A percentile compares a stretch with the other conserved stretches of the same genome.
Conservation (phyloP, 2,797 vertebrate genomes). For the Gobio occitaniae region DNA sequence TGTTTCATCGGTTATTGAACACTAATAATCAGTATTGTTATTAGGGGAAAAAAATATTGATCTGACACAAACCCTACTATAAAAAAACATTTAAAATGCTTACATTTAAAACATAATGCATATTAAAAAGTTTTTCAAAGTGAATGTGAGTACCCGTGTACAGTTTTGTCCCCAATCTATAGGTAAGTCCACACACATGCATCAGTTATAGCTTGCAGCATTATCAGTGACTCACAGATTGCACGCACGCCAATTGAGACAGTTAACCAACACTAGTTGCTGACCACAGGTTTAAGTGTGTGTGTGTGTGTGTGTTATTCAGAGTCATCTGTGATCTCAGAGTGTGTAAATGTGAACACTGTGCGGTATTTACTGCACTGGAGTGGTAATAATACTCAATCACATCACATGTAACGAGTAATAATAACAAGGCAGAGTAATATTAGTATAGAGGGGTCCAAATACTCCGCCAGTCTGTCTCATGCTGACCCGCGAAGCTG, state of each 20-base stretch:
- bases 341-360: slow-evolving; percentile 48
- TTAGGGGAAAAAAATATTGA: neutral
- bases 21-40: neutral
- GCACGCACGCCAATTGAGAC: slow-evolving; percentile 1
- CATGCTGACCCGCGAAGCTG: slow-evolving; percentile 40
- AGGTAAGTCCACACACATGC: neutral
- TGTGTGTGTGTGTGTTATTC: slow-evolving; percentile 13
- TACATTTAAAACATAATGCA: neutral
- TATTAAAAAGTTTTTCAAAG: neutral
- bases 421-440: slow-evolving; percentile 54
- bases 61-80: neutral
- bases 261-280: slow-evolving; percentile 26
- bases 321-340: slow-evolving; percentile 44
- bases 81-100: neutral
- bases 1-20: neutral
- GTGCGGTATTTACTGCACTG: slow-evolving; percentile 50
- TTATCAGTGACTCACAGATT: slow-evolving; percentile 24
- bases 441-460: slow-evolving; percentile 54
- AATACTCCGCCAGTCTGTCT: slow-evolving; percentile 57
- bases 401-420: slow-evolving; percentile 54
- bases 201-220: neutral
- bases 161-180: neutral
- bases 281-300: slow-evolving; percentile 32
- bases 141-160: neutral
- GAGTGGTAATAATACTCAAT: slow-evolving; percentile 44